Evolutionary conservation across 2,113 vertebrate genomes (phyloP), one percentile per base, ranked within the genome.

Genomic region (Mionectes macconnelli): DNA sequence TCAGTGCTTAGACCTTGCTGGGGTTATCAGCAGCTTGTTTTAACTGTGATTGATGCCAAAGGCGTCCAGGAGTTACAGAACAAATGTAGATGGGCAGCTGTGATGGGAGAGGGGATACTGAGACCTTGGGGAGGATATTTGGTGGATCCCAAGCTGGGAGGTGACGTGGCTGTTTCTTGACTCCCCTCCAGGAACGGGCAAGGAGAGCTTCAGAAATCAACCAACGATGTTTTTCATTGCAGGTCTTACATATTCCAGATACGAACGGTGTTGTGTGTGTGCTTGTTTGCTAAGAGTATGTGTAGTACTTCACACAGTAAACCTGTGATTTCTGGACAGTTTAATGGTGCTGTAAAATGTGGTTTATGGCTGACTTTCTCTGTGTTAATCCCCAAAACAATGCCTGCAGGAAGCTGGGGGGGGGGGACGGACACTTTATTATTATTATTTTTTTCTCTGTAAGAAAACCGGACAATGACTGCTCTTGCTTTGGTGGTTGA

Each of bases 111-210:
- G 33, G 13, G 27, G 27, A 52, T 70, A 9, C 8, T 1, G 57
- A 27, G 62, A 30, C 25, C 24, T 68, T 20, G 23, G 3, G 4
- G 12, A n/a, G 24, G 9, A 9, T 40, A 3, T 44, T 28, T 69
- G 67, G 40, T 1, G 8, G 24, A 17, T 66, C 21, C 15, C 49
- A 39, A 27, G 35, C 59, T 49, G 50, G 56, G 56, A 62, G 22
- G 10, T 2, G 2, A 31, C 49, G 45, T 49, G 0, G 0, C 30
- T 1, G 1, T n/a, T 90, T 45, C 19, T 20, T n/a, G 27, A 17
- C 39, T 33, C 2, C 0, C 14, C 31, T 70, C 33, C 23, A 30
- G 47, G 23, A 56, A 70, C 13, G 56, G 25, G 11, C 39, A 39
- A 79, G 72, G 57, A 79, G 28, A 72, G 14, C 8, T 50, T 22